These are phyloP conservation scores for Rhagoletis zephyria DNA, from an alignment of 1,140 invertebrate species.

Conservation along the genomic window DNA sequence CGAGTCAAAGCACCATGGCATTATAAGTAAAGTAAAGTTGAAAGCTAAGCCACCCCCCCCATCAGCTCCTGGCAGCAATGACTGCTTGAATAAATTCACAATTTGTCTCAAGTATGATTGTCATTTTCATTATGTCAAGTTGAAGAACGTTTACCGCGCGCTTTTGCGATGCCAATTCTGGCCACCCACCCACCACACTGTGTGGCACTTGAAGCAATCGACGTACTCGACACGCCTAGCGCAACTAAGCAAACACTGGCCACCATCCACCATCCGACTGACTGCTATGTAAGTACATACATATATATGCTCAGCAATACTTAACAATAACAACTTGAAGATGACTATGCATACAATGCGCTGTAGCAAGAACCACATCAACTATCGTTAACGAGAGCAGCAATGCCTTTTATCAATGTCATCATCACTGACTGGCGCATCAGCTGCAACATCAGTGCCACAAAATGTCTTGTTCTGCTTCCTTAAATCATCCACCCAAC, in stretches of 20 bases:
- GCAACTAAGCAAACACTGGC: constrained; percentile 20
- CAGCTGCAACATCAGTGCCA: constrained; percentile 29
- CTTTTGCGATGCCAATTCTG: not conserved
- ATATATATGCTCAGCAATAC: not conserved
- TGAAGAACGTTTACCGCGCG: not conserved
- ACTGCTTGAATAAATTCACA: constrained; percentile 51
- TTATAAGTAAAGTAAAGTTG: not conserved
- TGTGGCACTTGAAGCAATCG: not conserved
- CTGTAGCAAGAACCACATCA: not conserved
- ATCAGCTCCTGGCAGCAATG: not conserved
- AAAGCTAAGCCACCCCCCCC: not conserved
- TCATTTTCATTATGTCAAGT: constrained; percentile 50
- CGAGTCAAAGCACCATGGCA: not conserved
- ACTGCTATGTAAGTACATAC: not conserved
- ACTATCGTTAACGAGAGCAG: not conserved
- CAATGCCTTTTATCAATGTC: constrained; percentile 5
- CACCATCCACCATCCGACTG: not conserved
- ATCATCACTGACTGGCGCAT: not conserved
- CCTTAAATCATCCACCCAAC: constrained; percentile 15
- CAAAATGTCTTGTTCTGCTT: constrained; percentile 3
- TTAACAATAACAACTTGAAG: constrained; percentile 16
- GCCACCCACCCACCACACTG: constrained; percentile 33
- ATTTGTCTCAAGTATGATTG: constrained; percentile 51
- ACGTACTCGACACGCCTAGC: not conserved
- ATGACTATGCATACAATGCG: not conserved